phyloP scores from a whole-genome alignment of 2,888 invertebrate genomes.

The Agrochola lota region DNA sequence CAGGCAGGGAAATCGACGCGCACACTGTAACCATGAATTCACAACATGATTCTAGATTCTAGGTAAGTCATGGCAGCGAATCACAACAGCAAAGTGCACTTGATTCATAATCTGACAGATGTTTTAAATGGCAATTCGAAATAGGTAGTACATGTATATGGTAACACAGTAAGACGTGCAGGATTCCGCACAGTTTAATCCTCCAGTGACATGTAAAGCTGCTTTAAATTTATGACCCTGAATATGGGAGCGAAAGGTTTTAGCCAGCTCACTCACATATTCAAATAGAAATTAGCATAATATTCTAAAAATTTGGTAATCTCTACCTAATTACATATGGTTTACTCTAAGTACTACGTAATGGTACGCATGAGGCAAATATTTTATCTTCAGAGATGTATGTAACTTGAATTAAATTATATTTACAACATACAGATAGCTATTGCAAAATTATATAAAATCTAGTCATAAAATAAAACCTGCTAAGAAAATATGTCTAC shows the following conservation, averaged over 20 bases:
- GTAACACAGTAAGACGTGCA: slow-evolving; percentile 13
- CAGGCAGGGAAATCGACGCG: no score
- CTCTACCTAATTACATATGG: background rate
- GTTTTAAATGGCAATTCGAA: background rate
- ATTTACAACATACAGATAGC: background rate
- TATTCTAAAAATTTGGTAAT: slow-evolving; percentile 6
- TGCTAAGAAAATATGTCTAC: background rate
- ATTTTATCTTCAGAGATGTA: background rate
- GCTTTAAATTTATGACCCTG: slow-evolving; percentile 32
- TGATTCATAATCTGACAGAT: background rate
- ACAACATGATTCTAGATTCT: no score
- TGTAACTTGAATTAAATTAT: background rate
- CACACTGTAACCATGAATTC: no score
- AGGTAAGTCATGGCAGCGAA: background rate
- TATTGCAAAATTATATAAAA: background rate
- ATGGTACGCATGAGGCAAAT: background rate
- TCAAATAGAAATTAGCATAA: slow-evolving; percentile 15
- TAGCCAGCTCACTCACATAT: background rate
- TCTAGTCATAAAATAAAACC: background rate
- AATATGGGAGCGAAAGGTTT: slow-evolving; percentile 5
- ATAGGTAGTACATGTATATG: background rate
- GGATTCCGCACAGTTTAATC: slow-evolving; percentile 21
- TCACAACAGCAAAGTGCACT: background rate
- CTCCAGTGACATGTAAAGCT: slow-evolving; percentile 28
- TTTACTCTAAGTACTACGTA: background rate